Base-by-base conservation (phyloP, 2,113 vertebrate genomes). In the Ceyx margarethae region DNA sequence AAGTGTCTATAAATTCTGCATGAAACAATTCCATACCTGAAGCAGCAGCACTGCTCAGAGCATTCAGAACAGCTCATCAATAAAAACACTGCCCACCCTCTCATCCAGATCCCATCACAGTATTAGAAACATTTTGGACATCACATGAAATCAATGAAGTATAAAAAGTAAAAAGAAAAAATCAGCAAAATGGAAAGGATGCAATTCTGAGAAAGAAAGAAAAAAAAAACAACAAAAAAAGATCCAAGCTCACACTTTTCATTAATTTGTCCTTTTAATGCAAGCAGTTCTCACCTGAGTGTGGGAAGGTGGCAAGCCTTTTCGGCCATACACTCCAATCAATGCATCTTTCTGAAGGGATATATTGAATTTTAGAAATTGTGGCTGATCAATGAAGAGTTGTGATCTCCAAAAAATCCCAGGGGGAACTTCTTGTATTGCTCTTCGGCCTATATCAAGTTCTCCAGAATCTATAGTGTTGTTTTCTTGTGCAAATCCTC, bases 311-410 rank as follows among this genome's bases (percentile, higher is more conserved):
- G 98, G 98, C 31, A 99, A 98, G 43, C 99, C 99, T 97, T 99
- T 99, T 83, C 99, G 98, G 75, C 99, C 99, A 31, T 99, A 99
- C 4, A 99, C 98, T 94, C 99, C 99, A 37, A 99, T 99, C 97
- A 99, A 87, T 40, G 99, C 99, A 58, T 99, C 99, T 97, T 99
- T 99, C 97, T 99, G 99, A 91, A 99, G 99, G n/a, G 99, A 99
- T 97, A 99, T 99, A 98, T 99, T 99, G 98, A 99, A 99, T 96
- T 99, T 99, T 58, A 99, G 97, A 96, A 99, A 99, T 81, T 98
- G 98, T 29, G 99, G 98, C 65, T 98, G 98, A 89, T 99, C 99
- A 96, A 99, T 98, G 95, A 97, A 98, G 37, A 99, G 97, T 16
- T 98, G 99, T 60, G 99, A 99, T 93, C 99, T 98, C 99, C 99